A percentile compares a stretch with the other conserved stretches of the same genome.
These are phyloP conservation scores for Thecophora atra DNA, from an alignment of 2,888 invertebrate species.

Conservation along the genomic window DNA sequence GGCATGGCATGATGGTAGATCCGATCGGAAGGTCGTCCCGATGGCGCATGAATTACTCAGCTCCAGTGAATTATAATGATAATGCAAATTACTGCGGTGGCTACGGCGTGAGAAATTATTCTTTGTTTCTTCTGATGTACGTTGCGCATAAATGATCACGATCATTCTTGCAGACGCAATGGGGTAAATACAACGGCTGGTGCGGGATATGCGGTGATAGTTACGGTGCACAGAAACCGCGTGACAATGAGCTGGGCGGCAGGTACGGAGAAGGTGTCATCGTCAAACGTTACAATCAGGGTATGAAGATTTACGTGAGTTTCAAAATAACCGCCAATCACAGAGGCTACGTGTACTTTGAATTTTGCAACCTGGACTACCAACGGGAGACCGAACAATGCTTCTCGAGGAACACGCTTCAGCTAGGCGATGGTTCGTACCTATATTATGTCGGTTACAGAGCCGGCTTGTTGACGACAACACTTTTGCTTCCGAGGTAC, in stretches of 20 bases:
- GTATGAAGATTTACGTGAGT: slow-evolving; percentile 51
- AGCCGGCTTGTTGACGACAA: slow-evolving; percentile 52
- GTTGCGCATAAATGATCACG: no score
- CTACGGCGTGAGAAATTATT: no score
- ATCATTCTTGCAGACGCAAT: no score
- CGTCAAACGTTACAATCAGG: slow-evolving; percentile 62
- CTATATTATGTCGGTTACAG: slow-evolving; percentile 48
- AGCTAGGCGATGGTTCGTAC: slow-evolving; percentile 55
- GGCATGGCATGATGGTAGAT: slow-evolving; percentile 69
- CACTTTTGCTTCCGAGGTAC: slow-evolving; percentile 63
- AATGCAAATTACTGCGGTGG: no score
- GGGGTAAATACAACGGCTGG: slow-evolving; percentile 64
- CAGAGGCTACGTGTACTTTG: slow-evolving; percentile 67
- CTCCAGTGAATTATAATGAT: no score
- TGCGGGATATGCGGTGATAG: slow-evolving; percentile 71
- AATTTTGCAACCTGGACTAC: slow-evolving; percentile 67
- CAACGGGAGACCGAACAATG: slow-evolving; percentile 68
- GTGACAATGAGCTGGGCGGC: slow-evolving; percentile 70
- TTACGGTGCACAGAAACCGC: slow-evolving; percentile 64
- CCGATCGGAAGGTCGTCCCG: no score
- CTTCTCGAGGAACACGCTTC: slow-evolving; percentile 65
- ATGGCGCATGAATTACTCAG: no score
- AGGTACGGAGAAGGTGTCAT: slow-evolving; percentile 67
- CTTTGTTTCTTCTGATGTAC: no score
- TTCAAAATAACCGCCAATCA: slow-evolving; percentile 67